Conservation (phyloP, 2,797 vertebrate genomes). For the Neoniphon sammara region DNA sequence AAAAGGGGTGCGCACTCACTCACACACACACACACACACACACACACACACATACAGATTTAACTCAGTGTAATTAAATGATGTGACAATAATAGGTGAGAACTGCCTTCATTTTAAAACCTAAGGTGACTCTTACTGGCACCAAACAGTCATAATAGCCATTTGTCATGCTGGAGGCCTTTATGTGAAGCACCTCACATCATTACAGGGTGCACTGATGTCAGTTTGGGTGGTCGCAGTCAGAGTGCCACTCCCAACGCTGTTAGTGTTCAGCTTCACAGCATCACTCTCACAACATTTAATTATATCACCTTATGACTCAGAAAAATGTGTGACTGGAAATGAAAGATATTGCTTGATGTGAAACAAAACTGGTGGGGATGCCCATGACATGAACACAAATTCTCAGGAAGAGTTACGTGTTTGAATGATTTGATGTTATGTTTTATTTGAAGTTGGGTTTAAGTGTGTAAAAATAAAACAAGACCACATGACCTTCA, state of each 20-base stretch:
- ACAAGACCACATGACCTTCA: neutral
- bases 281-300: too few species aligned
- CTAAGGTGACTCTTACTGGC: neutral
- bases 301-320: neutral
- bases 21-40: neutral
- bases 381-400: too few species aligned
- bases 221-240: neutral
- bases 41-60: neutral
- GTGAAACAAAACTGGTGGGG: neutral
- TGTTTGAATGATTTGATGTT: too few species aligned
- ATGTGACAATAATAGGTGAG: neutral
- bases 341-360: neutral
- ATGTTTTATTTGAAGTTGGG: too few species aligned
- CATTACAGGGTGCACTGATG: neutral
- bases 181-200: neutral
- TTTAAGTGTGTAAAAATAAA: neutral
- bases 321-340: neutral
- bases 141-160: constrained; percentile 12
- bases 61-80: neutral
- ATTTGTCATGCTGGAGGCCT: neutral
- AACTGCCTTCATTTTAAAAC: neutral
- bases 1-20: neutral
- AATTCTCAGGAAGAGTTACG: too few species aligned
- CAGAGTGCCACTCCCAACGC: neutral
- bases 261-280: too few species aligned